Evolutionary conservation across 1,140 invertebrate genomes (phyloP).

Genomic region (Penaeus vannamei): DNA sequence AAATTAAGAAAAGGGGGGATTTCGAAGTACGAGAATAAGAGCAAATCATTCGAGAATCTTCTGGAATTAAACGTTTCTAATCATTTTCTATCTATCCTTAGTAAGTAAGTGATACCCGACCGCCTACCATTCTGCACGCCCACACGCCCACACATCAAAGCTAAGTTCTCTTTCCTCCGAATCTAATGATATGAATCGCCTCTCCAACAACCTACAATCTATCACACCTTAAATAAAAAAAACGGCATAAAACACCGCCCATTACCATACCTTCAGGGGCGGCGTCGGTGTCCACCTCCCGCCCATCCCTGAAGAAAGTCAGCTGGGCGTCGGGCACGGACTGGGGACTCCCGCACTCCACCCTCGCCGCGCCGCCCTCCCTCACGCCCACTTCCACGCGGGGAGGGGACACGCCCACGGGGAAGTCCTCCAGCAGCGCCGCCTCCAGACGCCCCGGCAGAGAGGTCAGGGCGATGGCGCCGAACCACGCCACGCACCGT

Average conservation of each 20-base stretch:
- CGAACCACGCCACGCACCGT: conserved; percentile 59
- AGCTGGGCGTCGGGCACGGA: conserved; percentile 43
- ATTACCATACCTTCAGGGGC: conserved; percentile 1
- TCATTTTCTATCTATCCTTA: no score
- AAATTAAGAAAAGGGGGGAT: no score
- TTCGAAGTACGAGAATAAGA: no score
- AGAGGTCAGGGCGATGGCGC: conserved; percentile 50
- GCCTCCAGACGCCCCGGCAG: conserved; percentile 49
- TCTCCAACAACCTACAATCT: no score
- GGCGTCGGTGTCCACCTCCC: neutral
- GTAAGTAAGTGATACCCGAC: no score
- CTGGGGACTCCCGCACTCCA: conserved; percentile 45
- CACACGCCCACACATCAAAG: no score
- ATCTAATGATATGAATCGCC: no score
- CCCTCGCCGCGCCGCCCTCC: conserved; percentile 47
- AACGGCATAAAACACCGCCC: neutral
- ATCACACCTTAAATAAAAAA: no score
- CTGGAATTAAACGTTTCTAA: no score
- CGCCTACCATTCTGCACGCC: no score
- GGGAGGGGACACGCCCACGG: neutral
- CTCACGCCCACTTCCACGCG: conserved; percentile 30
- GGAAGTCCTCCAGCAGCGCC: conserved; percentile 32
- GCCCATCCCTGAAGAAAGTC: conserved; percentile 52
- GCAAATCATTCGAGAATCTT: no score
- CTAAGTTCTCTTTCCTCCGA: no score